Evolutionary conservation across 2,888 invertebrate genomes (phyloP).

Genomic region (Argynnis bischoffii): DNA sequence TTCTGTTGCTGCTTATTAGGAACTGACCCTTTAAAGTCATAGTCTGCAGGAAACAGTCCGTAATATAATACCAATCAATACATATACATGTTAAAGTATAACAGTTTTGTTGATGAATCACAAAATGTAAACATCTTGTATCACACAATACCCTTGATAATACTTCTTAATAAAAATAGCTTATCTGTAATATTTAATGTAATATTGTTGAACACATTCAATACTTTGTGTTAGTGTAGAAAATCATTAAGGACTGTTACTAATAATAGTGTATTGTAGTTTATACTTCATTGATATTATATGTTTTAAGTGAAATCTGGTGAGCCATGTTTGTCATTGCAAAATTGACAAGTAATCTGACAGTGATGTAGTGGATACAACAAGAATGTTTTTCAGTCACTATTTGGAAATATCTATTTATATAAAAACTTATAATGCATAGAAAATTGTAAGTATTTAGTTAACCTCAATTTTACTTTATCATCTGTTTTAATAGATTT

Average conservation of each 20-base stretch:
- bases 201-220: slow-evolving; percentile 26
- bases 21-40: slow-evolving; percentile 10
- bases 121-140: slow-evolving; percentile 56
- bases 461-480: slow-evolving; percentile 13
- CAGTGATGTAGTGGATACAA: slow-evolving; percentile 15
- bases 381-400: slow-evolving; percentile 35
- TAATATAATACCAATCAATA: slow-evolving; percentile 29
- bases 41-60: slow-evolving; percentile 22
- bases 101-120: slow-evolving; percentile 55
- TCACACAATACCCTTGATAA: slow-evolving; percentile 60
- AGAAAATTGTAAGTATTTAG: slow-evolving; percentile 70
- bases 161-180: slow-evolving; percentile 60
- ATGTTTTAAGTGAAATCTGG: slow-evolving; percentile 54
- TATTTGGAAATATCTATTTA: slow-evolving; percentile 27
- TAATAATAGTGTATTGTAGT: slow-evolving; percentile 13
- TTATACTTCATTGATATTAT: slow-evolving; percentile 18
- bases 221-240: slow-evolving; percentile 11
- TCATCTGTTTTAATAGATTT: not conserved
- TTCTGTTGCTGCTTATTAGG: not conserved
- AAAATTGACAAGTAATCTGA: slow-evolving; percentile 60
- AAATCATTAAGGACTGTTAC: slow-evolving; percentile 12
- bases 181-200: slow-evolving; percentile 41
- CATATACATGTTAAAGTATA: slow-evolving; percentile 40
- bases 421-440: slow-evolving; percentile 58
- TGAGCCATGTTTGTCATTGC: slow-evolving; percentile 58